A percentile compares a stretch with the other conserved stretches of the same genome.
phyloP scores from a whole-genome alignment of 1,140 invertebrate species.

The Brachionus paranguensis region DNA sequence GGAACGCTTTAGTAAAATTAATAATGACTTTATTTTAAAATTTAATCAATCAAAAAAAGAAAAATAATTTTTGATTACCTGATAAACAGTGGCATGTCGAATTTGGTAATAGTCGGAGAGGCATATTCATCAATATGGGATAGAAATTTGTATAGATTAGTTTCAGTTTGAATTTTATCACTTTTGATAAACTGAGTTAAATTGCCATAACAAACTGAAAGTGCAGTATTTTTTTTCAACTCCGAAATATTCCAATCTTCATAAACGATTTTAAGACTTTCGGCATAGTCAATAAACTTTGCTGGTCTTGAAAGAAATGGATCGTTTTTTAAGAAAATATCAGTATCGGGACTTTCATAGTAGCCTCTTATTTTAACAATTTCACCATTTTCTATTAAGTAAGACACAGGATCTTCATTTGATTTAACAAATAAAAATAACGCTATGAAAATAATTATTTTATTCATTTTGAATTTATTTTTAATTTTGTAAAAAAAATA shows the following conservation, averaged over 20 bases:
- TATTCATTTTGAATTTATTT: neutral
- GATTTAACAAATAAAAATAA: neutral
- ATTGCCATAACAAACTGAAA: neutral
- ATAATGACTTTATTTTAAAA: neutral
- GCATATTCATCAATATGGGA: neutral
- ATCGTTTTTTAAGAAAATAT: neutral
- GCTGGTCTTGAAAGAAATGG: neutral
- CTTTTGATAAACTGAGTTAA: slow-evolving; percentile 9
- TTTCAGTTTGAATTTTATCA: neutral
- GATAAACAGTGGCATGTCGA: neutral
- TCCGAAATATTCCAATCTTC: neutral
- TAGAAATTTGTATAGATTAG: neutral
- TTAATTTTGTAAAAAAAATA: neutral
- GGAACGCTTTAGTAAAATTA: no score
- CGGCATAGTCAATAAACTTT: neutral
- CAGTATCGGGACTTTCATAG: neutral
- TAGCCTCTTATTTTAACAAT: neutral
- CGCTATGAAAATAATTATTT: neutral
- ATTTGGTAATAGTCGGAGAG: neutral
- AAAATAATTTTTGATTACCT: neutral
- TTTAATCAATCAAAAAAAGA: neutral
- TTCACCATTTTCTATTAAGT: neutral
- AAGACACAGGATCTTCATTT: neutral
- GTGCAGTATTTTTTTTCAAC: neutral
- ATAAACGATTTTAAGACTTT: neutral